Base-by-base conservation (phyloP, 1,140 invertebrate genomes). In the Druon quercuslanigerum region DNA sequence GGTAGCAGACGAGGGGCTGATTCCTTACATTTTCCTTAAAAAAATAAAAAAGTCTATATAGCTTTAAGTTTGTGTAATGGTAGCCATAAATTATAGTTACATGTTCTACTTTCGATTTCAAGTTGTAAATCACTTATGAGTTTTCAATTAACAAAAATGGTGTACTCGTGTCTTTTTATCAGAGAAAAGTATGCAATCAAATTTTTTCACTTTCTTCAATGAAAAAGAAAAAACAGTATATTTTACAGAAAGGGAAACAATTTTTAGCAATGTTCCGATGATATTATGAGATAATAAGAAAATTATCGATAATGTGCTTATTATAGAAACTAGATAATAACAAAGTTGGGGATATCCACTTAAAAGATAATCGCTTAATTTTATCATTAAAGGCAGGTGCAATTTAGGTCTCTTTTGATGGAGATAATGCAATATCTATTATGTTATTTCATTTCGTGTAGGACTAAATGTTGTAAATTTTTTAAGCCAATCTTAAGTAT, bases 251-350 rank as follows among this genome's bases (percentile, higher is more conserved):
- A 60, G 57, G 14, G 57, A 33, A 33, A 25, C 33, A 60, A 60
- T 40, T 60, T 1, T 16, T 7, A 14, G 20, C 16, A 33, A 60
- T 60, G 40, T 60, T 60, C 13, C 20, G 6, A 25, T 1, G 25
- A 60, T 13, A 33, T 60, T 60, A 54, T 54, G 7, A 54, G n/a
- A 54, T 17, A 60, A 25, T 33, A 33, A 33, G 0, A 16, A 33
- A 33, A 60, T 7, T 60, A 33, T 19, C 17, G 20, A 60, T 25
- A 25, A 60, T 33, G 33, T 13, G 17, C 33, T 16, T 4, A 60
- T 60, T 60, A 25, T 60, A 25, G 25, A 60, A 60, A 40, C 25
- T 33, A 13, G 57, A 60, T 33, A 60, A 60, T 25, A 60, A 60
- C 57, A 33, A 46, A 46, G 40, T 7, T 46, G 40, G 19, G 20